phyloP scores from a whole-genome alignment of 2,888 invertebrate genomes.

The Hermodice carunculata region DNA sequence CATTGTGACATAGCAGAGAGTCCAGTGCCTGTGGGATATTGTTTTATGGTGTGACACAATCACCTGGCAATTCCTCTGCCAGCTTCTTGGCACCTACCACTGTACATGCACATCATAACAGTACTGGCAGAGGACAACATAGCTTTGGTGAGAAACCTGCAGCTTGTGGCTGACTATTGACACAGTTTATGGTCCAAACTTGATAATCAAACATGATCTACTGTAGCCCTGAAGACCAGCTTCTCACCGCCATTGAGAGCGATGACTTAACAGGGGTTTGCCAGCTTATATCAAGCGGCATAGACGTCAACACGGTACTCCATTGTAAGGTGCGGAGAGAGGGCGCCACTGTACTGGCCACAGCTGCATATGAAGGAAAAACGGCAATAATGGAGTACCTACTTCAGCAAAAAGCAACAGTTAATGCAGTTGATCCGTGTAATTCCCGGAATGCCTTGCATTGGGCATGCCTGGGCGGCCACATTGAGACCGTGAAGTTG shows the following conservation, averaged over 20 bases:
- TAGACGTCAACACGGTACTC: conserved; percentile 45
- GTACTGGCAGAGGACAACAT: too few species aligned
- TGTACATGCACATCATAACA: too few species aligned
- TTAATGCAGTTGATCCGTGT: conserved; percentile 47
- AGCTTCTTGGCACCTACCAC: too few species aligned
- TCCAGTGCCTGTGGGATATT: too few species aligned
- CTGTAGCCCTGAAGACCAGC: conserved; percentile 24
- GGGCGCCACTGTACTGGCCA: conserved; percentile 47
- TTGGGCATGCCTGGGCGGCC: conserved; percentile 49
- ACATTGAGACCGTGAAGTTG: conserved; percentile 29
- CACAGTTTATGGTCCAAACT: too few species aligned
- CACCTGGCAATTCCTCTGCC: too few species aligned
- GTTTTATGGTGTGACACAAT: too few species aligned
- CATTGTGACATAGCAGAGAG: too few species aligned
- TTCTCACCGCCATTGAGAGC: conserved; percentile 38
- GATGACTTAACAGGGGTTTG: conserved; percentile 41
- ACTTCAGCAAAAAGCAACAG: conserved; percentile 24
- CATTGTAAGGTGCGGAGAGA: conserved; percentile 44
- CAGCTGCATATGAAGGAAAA: conserved; percentile 46
- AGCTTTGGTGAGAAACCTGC: too few species aligned
- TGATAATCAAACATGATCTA: too few species aligned
- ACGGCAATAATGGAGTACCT: conserved; percentile 42
- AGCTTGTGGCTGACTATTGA: too few species aligned
- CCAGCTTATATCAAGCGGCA: conserved; percentile 45
- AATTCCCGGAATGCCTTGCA: conserved; percentile 48